Percentiles rank a stretch among this genome's conserved stretches.
Conservation (phyloP, 2,888 invertebrate species). For the Acheta domesticus region DNA sequence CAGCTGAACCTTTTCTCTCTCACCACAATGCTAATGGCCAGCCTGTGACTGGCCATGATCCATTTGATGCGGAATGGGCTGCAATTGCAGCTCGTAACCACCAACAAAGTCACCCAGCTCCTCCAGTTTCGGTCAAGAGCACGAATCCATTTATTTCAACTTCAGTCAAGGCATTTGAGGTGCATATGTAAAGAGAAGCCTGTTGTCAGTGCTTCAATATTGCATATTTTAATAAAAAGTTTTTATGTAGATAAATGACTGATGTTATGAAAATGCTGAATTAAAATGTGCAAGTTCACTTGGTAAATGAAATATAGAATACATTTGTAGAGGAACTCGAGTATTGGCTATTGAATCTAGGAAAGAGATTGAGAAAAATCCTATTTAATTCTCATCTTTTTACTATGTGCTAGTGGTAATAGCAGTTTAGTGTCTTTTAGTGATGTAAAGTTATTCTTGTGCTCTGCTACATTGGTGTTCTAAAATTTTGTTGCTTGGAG, state of each 20-base stretch:
- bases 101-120: slow-evolving; percentile 27
- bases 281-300: neutral
- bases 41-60: slow-evolving; percentile 54
- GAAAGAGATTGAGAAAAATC: neutral
- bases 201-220: neutral
- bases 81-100: slow-evolving; percentile 54
- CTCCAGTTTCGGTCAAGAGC: slow-evolving; percentile 49
- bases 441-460: neutral
- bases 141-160: slow-evolving; percentile 61
- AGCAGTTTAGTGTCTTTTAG: too few species aligned
- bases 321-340: neutral
- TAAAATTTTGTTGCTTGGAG: neutral
- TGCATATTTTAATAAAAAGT: neutral
- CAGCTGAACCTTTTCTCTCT: slow-evolving; percentile 46
- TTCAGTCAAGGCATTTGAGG: slow-evolving; percentile 57
- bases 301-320: neutral
- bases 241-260: slow-evolving; percentile 18
- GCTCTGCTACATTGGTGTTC: neutral
- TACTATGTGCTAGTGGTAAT: too few species aligned
- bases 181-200: slow-evolving; percentile 52
- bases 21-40: slow-evolving; percentile 34
- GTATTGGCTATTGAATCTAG: neutral
- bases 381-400: too few species aligned
- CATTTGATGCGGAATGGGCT: slow-evolving; percentile 84
- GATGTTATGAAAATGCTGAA: neutral